phyloP scores from a whole-genome alignment of 2,797 vertebrate genomes.

The Chelidonichthys spinosus region DNA sequence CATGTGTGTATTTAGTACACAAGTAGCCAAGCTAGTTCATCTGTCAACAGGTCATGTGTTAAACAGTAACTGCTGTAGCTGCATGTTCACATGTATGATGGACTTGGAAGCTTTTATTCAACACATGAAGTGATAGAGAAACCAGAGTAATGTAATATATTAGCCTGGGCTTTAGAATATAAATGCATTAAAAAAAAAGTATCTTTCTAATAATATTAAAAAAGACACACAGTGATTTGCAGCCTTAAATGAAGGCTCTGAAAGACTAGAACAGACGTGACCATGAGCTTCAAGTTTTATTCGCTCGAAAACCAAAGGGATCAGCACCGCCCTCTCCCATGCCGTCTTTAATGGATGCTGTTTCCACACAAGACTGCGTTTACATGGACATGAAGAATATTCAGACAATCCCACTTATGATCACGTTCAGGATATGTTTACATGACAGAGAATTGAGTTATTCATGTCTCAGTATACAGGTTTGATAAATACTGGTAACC shows the following conservation, averaged over 20 bases:
- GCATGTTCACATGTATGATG: conserved; percentile 17
- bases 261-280: conserved; percentile 39
- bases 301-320: conserved; percentile 26
- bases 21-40: conserved; percentile 16
- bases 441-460: too few species aligned
- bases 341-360: neutral
- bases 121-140: conserved; percentile 32
- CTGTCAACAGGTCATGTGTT: neutral
- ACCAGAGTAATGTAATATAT: conserved; percentile 46
- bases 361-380: too few species aligned
- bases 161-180: conserved; percentile 57
- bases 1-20: conserved; percentile 3
- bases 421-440: too few species aligned
- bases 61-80: neutral
- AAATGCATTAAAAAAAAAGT: conserved; percentile 60
- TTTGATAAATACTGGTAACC: too few species aligned
- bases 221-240: conserved; percentile 58
- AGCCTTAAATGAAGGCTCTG: conserved; percentile 60
- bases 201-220: conserved; percentile 35
- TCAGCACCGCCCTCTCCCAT: conserved; percentile 13
- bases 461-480: too few species aligned
- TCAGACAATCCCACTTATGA: too few species aligned
- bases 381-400: too few species aligned
- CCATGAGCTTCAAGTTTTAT: conserved; percentile 60
- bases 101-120: conserved; percentile 28